Evolutionary conservation across 2,113 vertebrate species (phyloP).

Genomic region (Halcyon senegalensis): DNA sequence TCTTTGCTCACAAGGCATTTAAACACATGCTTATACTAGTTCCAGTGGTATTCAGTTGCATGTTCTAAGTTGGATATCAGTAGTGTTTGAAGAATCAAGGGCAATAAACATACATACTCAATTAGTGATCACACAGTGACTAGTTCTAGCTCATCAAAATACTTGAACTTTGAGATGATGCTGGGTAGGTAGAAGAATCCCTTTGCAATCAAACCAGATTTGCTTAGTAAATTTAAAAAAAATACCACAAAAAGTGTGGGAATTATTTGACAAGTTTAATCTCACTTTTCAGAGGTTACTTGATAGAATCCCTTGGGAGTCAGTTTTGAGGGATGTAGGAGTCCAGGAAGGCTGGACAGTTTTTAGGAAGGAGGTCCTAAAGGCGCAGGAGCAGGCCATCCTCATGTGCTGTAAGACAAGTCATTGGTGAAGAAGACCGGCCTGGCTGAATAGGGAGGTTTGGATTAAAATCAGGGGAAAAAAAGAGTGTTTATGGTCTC

Average conservation of each 20-base stretch:
- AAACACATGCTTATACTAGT: neutral
- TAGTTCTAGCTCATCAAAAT: neutral
- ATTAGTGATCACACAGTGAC: neutral
- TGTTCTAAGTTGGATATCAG: neutral
- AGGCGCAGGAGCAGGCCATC: no score
- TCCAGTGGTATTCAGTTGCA: neutral
- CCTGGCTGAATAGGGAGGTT: no score
- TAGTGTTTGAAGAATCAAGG: neutral
- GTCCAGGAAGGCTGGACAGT: no score
- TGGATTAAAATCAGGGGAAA: no score
- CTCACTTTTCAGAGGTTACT: neutral
- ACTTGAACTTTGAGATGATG: neutral
- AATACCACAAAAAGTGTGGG: neutral
- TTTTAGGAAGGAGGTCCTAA: no score
- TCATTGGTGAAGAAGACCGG: no score
- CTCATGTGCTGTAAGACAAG: no score
- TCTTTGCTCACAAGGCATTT: neutral
- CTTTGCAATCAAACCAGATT: neutral
- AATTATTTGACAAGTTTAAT: neutral
- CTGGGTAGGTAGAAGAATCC: neutral
- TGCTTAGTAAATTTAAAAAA: neutral
- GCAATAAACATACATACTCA: neutral
- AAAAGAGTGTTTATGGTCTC: no score
- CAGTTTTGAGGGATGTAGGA: no score
- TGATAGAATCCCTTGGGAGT: no score